Evolutionary conservation across 2,797 vertebrate genomes (phyloP).

Genomic region (Knipowitschia caucasica): DNA sequence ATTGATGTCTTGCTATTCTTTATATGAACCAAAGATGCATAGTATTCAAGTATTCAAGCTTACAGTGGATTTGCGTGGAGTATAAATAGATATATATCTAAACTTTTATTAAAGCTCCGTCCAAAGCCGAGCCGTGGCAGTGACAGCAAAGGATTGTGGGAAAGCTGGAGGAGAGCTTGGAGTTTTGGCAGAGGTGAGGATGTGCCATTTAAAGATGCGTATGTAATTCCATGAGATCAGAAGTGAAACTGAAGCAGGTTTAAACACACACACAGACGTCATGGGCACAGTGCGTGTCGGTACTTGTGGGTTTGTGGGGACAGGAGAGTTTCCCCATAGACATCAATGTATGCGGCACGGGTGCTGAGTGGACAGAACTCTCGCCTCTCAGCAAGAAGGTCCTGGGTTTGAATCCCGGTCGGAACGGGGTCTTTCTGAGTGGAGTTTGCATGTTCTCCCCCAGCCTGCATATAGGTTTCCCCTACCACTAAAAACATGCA

Average conservation of each 20-base stretch:
- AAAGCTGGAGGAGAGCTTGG: background rate
- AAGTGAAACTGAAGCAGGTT: conserved; percentile 49
- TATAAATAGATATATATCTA: conserved; percentile 4
- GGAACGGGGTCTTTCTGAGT: no score
- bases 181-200: conserved; percentile 1
- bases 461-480: no score
- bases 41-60: background rate
- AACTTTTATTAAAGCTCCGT: background rate
- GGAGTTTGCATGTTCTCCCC: no score
- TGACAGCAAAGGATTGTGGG: conserved; percentile 11
- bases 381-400: no score
- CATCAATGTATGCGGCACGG: no score
- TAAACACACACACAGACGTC: conserved; percentile 16
- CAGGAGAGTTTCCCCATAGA: conserved; percentile 20
- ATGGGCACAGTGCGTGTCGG: background rate
- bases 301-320: background rate
- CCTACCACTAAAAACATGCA: no score
- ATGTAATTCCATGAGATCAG: conserved; percentile 52
- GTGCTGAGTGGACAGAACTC: no score
- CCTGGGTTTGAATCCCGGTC: no score
- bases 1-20: background rate
- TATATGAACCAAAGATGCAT: background rate
- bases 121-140: background rate
- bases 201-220: conserved; percentile 51
- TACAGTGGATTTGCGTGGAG: background rate